Evolutionary conservation across 1,140 invertebrate species (phyloP).

Genomic region (Amyelois transitella): DNA sequence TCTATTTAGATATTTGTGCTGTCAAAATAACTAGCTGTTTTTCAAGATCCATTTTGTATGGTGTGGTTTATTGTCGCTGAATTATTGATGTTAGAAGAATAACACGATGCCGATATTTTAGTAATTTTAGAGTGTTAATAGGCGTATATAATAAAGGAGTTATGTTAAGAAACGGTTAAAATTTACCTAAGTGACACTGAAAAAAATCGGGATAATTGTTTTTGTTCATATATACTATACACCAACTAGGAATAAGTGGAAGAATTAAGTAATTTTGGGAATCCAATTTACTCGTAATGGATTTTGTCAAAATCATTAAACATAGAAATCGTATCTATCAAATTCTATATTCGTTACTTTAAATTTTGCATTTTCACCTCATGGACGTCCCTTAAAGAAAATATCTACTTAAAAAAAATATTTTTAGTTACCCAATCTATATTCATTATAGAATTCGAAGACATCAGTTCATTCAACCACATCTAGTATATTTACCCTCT

Average conservation of each 20-base stretch:
- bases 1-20: constrained; percentile 40
- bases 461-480: background rate
- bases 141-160: constrained; percentile 21
- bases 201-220: background rate
- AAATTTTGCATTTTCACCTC: too few relatives aligned
- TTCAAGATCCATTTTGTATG: constrained; percentile 68
- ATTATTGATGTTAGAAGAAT: constrained; percentile 63
- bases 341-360: too few relatives aligned
- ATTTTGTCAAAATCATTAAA: too few relatives aligned
- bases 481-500: background rate
- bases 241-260: too few relatives aligned
- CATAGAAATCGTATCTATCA: too few relatives aligned
- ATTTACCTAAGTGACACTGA: background rate
- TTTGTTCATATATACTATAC: background rate
- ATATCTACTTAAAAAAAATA: too few relatives aligned
- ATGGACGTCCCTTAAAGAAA: too few relatives aligned
- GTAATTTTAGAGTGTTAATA: constrained; percentile 54
- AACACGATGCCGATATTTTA: constrained; percentile 63
- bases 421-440: background rate
- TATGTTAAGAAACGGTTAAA: constrained; percentile 8
- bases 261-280: too few relatives aligned
- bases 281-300: too few relatives aligned
- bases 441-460: background rate
- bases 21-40: constrained; percentile 71
- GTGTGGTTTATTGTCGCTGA: constrained; percentile 47